A percentile compares a stretch with the other conserved stretches of the same genome.
phyloP scores from a whole-genome alignment of 2,113 vertebrate genomes.

The Brienomyrus longianalis region DNA sequence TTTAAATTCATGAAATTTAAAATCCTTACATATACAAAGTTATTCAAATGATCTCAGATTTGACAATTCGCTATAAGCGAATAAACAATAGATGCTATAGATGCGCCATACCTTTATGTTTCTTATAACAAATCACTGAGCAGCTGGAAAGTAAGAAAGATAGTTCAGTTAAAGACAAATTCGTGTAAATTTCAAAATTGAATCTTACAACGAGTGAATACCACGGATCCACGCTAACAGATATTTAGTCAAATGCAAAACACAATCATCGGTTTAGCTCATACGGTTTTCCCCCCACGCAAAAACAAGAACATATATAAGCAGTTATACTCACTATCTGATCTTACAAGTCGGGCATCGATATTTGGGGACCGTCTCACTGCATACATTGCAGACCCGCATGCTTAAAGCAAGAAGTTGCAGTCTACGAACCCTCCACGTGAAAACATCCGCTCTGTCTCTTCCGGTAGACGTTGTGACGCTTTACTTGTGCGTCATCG shows the following conservation, averaged over 20 bases:
- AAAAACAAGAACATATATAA: not conserved
- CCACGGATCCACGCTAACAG: not conserved
- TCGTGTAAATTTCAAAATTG: not conserved
- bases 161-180: not conserved
- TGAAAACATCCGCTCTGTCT: not conserved
- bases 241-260: not conserved
- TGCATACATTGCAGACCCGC: constrained; percentile 60
- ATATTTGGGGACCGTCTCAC: constrained; percentile 56
- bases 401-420: constrained; percentile 30
- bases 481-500: not conserved
- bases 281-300: not conserved
- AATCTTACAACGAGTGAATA: not conserved
- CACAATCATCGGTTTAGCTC: not conserved
- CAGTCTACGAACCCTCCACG: not conserved
- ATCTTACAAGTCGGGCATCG: constrained; percentile 60
- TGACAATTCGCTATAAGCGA: not conserved
- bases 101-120: constrained; percentile 53
- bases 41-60: not conserved
- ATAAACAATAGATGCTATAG: not conserved
- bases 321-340: constrained; percentile 60
- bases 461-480: not conserved
- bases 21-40: not conserved
- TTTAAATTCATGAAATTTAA: not conserved
- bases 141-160: constrained; percentile 47
- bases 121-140: constrained; percentile 62